phyloP scores from a whole-genome alignment of 2,888 invertebrate species.

The Zhuqinia jingwanae region DNA sequence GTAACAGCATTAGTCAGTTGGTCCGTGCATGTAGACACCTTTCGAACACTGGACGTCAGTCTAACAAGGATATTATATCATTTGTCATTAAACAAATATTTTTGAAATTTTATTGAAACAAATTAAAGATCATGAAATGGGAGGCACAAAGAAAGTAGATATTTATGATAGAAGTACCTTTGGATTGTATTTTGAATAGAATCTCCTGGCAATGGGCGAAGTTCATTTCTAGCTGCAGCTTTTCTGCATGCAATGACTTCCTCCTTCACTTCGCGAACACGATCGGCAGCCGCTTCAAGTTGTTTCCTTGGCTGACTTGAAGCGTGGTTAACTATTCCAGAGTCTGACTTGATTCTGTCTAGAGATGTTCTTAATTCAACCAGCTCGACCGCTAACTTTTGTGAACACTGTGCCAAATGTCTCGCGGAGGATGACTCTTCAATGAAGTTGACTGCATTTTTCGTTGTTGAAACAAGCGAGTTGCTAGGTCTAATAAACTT shows the following conservation, averaged over 20 bases:
- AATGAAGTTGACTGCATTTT: constrained; percentile 77
- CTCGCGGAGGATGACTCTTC: constrained; percentile 80
- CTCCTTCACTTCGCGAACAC: constrained; percentile 89
- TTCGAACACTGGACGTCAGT: constrained; percentile 85
- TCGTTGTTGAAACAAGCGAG: constrained; percentile 77
- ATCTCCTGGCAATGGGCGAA: constrained; percentile 93
- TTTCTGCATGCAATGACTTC: constrained; percentile 91
- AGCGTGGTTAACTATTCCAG: constrained; percentile 83
- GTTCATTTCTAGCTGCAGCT: constrained; percentile 87
- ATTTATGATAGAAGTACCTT: constrained; percentile 64
- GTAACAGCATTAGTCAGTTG: constrained; percentile 92
- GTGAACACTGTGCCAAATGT: constrained; percentile 83
- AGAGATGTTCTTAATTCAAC: constrained; percentile 85
- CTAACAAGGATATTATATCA: too few species aligned
- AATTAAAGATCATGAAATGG: too few species aligned
- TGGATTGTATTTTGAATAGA: constrained; percentile 82
- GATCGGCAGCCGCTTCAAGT: constrained; percentile 90
- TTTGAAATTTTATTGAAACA: background rate
- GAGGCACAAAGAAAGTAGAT: too few species aligned
- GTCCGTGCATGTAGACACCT: constrained; percentile 91
- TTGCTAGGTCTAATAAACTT: constrained; percentile 78
- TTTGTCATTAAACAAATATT: constrained; percentile 80
- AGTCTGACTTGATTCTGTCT: constrained; percentile 86
- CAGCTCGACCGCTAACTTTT: constrained; percentile 85
- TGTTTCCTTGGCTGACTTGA: constrained; percentile 85